Conservation (phyloP, 2,888 invertebrate species). For the Drosophila affinis region DNA sequence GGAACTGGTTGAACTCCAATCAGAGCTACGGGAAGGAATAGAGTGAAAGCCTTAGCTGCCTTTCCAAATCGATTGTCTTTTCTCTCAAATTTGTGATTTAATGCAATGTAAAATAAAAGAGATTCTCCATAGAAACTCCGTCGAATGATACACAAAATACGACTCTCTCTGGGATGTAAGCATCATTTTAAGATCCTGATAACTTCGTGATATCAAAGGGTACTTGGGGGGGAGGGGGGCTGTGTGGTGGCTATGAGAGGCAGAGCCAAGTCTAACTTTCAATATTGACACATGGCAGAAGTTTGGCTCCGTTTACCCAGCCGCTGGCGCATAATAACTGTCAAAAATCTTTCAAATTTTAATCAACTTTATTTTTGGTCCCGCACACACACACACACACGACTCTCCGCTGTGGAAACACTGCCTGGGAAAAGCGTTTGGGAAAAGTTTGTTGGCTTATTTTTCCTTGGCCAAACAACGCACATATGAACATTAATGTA, state of each 20-base stretch:
- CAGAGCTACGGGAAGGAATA: background rate
- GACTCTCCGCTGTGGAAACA: background rate
- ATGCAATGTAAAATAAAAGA: too few species aligned
- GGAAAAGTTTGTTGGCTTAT: conserved; percentile 42
- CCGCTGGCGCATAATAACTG: conserved; percentile 74
- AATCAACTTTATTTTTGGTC: conserved; percentile 77
- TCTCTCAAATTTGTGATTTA: too few species aligned
- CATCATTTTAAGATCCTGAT: background rate
- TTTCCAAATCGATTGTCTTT: too few species aligned
- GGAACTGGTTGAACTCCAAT: background rate
- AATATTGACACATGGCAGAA: conserved; percentile 69
- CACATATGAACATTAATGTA: conserved; percentile 62
- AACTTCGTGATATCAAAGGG: background rate
- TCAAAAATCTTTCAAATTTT: conserved; percentile 79
- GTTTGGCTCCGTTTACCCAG: conserved; percentile 59
- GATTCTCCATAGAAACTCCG: too few species aligned
- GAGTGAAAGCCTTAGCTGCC: background rate
- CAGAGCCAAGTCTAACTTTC: conserved; percentile 51
- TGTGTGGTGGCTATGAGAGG: background rate
- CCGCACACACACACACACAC: conserved; percentile 38
- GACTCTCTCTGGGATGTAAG: too few species aligned
- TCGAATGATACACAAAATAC: too few species aligned
- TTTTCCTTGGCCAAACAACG: conserved; percentile 71
- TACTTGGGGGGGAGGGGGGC: background rate
- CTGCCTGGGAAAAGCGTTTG: conserved; percentile 1